Evolutionary conservation across 1,140 invertebrate genomes (phyloP), one percentile per base, ranked within the genome.

Genomic region (Saccostrea cuccullata): DNA sequence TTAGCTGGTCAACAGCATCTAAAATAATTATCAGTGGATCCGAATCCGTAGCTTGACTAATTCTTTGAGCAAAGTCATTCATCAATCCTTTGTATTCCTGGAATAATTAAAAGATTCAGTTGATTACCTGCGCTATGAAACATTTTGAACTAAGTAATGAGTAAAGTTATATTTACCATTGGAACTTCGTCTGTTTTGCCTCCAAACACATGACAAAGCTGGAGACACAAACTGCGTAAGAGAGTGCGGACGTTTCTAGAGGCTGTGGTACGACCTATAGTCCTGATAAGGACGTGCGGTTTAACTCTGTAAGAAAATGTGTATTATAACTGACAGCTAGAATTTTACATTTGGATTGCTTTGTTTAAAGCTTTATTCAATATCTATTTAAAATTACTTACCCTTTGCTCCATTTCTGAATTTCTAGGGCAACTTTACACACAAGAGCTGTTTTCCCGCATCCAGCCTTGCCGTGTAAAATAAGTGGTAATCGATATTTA

Each of bases 391-490:
- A 20, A 86, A 84, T 36, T 40, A 70, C 90, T 86, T 90, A 95
- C 94, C 90, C 90, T 91, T 91, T 92, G 89, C 96, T 95, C 96
- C 97, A 97, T 90, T 94, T 96, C 92, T 96, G 96, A 93, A 95
- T 96, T 90, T 95, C 96, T 89, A 96, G 96, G 47, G 96, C 96
- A 6, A 97, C 96, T 91, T 97, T 96, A 3, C 97, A 97, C 11
- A 97, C 95, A 8, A 98, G 94, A 8, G 97, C 97, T 3, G 97
- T 97, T 94, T 98, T 98, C 0, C 98, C 98, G 94, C 97, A 97
- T 26, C 97, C 98, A 15, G 96, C 95, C 55, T 96, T 96, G 0
- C 97, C 98, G 89, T 97, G 96, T n/a, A 98, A 93, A 17, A 98
- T 91, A 84, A 98, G 94, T 0, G 97, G 97, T 60, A 91, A 86